phyloP scores from a whole-genome alignment of 2,113 vertebrate species.

The Lichenostomus cassidix region DNA sequence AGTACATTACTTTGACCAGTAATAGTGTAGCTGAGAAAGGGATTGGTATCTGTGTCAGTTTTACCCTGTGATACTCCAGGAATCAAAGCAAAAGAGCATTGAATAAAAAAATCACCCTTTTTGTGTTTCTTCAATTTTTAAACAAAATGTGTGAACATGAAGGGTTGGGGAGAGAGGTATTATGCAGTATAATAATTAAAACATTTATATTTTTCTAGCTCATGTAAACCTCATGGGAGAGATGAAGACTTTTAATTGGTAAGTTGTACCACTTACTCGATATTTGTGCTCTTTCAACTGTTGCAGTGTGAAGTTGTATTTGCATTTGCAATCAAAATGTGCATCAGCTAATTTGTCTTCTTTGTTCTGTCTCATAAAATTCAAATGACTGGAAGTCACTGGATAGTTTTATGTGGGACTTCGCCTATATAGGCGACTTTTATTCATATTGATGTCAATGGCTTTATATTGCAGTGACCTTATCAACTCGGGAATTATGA shows the following conservation, averaged over 20 bases:
- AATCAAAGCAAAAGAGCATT: not conserved
- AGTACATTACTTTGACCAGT: not conserved
- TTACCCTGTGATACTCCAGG: not conserved
- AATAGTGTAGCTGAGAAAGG: not conserved
- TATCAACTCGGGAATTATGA: not conserved
- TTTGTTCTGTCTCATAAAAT: not conserved
- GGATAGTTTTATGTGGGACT: not conserved
- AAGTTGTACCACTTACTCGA: not conserved
- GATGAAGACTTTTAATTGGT: not conserved
- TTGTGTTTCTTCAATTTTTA: not conserved
- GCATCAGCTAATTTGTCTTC: not conserved
- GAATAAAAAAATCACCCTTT: not conserved
- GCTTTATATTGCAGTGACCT: not conserved
- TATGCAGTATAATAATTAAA: not conserved
- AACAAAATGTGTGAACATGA: not conserved
- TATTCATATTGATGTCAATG: not conserved
- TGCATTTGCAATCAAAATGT: constrained; percentile 1
- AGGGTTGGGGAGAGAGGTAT: not conserved
- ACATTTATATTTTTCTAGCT: not conserved
- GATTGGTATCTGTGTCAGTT: not conserved
- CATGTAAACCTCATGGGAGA: not conserved
- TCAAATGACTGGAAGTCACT: not conserved
- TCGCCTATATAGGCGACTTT: not conserved
- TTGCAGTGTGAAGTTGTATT: not conserved
- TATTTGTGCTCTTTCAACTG: not conserved